A percentile compares a stretch with the other conserved stretches of the same genome.
Evolutionary conservation across 2,888 invertebrate genomes (phyloP).

Genomic region (Diloba caeruleocephala): DNA sequence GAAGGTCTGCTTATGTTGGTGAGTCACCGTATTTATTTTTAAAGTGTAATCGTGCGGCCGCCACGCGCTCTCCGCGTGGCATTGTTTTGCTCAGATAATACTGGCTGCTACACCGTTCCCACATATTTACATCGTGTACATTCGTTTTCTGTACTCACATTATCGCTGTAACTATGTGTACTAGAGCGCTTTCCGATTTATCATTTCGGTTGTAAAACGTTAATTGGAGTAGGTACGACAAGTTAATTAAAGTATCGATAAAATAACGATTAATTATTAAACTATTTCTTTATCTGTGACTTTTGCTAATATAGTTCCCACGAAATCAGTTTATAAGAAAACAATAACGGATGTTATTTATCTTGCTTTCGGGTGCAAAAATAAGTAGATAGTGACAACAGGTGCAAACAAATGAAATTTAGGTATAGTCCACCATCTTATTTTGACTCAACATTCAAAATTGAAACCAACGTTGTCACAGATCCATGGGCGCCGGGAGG

Average conservation of each 20-base stretch:
- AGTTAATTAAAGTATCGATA: slow-evolving; percentile 57
- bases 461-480: too few species aligned
- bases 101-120: slow-evolving; percentile 50
- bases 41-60: slow-evolving; percentile 66
- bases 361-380: not conserved
- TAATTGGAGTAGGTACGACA: slow-evolving; percentile 68
- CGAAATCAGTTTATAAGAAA: slow-evolving; percentile 28
- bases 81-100: slow-evolving; percentile 82
- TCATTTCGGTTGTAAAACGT: slow-evolving; percentile 64
- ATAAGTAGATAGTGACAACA: not conserved
- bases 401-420: not conserved
- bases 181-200: slow-evolving; percentile 58
- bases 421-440: too few species aligned
- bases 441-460: too few species aligned
- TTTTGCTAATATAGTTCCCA: slow-evolving; percentile 23
- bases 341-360: slow-evolving; percentile 6
- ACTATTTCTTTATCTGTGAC: slow-evolving; percentile 12
- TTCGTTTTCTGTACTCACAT: slow-evolving; percentile 59
- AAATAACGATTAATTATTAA: slow-evolving; percentile 20
- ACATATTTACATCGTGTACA: slow-evolving; percentile 78
- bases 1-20: slow-evolving; percentile 64
- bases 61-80: slow-evolving; percentile 83
- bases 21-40: slow-evolving; percentile 77
- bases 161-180: slow-evolving; percentile 73
- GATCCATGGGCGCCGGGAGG: too few species aligned